Evolutionary conservation across 2,113 vertebrate species (phyloP).

Genomic region (Pelecanus crispus): DNA sequence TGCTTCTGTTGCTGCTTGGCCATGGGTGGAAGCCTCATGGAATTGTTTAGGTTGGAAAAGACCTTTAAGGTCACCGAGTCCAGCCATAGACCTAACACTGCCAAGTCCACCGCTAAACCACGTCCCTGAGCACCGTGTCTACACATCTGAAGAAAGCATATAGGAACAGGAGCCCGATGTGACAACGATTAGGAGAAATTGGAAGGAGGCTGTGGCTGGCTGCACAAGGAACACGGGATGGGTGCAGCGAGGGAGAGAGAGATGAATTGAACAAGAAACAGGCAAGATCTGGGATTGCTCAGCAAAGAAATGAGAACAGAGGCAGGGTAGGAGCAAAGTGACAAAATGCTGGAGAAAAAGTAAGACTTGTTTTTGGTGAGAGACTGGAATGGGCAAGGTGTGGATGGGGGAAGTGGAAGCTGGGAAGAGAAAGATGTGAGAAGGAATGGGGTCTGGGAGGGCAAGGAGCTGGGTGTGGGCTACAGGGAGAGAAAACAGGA

Average conservation of each 20-base stretch:
- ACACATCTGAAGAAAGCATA: fast-evolving
- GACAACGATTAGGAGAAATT: not conserved
- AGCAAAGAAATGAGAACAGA: not conserved
- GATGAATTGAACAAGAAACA: not conserved
- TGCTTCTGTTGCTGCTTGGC: not conserved
- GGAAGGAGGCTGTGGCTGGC: not conserved
- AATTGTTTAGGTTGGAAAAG: not conserved
- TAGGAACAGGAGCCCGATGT: not conserved
- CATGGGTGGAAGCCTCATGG: not conserved
- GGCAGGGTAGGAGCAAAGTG: not conserved
- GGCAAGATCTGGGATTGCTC: not conserved
- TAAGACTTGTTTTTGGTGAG: not conserved
- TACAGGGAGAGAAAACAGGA: not conserved
- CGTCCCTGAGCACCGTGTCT: not conserved
- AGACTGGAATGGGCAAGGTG: not conserved
- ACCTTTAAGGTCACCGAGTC: fast-evolving
- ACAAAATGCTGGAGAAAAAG: not conserved
- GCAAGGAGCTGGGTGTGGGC: not conserved
- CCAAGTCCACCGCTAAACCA: not conserved
- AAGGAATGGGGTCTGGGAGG: not conserved
- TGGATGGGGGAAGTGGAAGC: not conserved
- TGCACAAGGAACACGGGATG: not conserved
- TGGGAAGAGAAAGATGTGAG: not conserved
- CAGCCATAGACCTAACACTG: not conserved
- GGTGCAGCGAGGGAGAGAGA: not conserved